Conservation (phyloP, 2,113 vertebrate species). For the Hemibagrus wyckioides region DNA sequence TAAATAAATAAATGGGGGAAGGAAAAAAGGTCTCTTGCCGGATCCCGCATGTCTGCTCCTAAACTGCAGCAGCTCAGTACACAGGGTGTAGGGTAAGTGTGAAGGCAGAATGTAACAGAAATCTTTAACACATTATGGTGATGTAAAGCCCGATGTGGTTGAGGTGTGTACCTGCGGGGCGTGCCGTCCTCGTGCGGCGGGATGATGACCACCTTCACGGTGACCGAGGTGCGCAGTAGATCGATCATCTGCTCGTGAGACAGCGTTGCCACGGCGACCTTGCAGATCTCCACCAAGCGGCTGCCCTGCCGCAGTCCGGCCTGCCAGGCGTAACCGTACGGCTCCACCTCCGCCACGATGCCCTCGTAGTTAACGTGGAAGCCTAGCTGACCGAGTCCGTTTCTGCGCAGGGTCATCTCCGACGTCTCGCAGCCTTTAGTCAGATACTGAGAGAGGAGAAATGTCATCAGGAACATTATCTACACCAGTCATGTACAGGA, state of each 20-base stretch:
- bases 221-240: constrained; percentile 91
- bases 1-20: not conserved
- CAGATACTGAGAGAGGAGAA: constrained; percentile 73
- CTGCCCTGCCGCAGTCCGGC: constrained; percentile 95
- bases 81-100: too few relatives aligned
- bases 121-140: too few relatives aligned
- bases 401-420: constrained; percentile 96
- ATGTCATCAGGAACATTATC: not conserved
- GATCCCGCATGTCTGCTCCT: not conserved
- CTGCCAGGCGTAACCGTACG: constrained; percentile 97
- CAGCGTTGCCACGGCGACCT: constrained; percentile 92
- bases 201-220: constrained; percentile 94
- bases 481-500: too few relatives aligned
- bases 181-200: constrained; percentile 95
- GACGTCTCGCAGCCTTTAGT: constrained; percentile 94
- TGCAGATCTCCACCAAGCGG: constrained; percentile 96
- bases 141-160: too few relatives aligned
- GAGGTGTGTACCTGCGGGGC: constrained; percentile 84
- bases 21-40: not conserved
- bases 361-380: constrained; percentile 99
- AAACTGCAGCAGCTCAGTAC: not conserved
- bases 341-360: constrained; percentile 97
- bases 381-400: constrained; percentile 94
- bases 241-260: constrained; percentile 99
- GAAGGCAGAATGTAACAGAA: too few relatives aligned